Base-by-base conservation (phyloP, 2,113 vertebrate genomes). In the Sapajus apella region DNA sequence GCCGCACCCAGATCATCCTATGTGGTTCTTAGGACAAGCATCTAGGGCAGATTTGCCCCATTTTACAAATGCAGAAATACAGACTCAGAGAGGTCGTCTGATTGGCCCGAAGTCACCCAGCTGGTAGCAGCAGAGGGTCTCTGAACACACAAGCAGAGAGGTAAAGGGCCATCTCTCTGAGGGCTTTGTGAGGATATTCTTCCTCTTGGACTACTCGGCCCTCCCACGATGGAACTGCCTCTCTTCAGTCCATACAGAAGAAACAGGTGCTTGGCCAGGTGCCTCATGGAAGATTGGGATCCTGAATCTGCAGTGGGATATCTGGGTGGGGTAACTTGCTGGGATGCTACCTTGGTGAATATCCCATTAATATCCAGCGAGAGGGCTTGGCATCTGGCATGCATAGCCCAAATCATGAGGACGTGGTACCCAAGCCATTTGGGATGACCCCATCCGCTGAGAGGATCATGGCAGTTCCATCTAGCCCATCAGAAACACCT, bases 391-490 rank as follows among this genome's bases (percentile, higher is more conserved):
- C 32, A 35, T 43, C 0, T 4, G 45, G 70, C 13, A 43, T 8
- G 0, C 37, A 0, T 9, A 27, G 23, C 85, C 87, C 35, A 45
- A 30, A 72, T 47, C 25, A 5, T 2, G 5, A 43, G 32, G 23
- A 35, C 77, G 2, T 3, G 10, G 32, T 2, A 1, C 20, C 14
- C 27, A 1, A 18, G n/a, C 76, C 95, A 47, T 35, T 35, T 17
- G 5, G 13, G 10, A 23, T 37, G 30, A 2, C 35, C 55, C 37
- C 12, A 0, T 37, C 30, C 8, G 0, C 72, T 2, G 4, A 45
- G 50, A 82, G 61, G 86, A 47, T 47, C 16, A 0, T 14, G 8
- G 55, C 37, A 25, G 30, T 6, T 83, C 43, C 47, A 8, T 37
- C 47, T 45, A 77, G 47, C 8, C 37, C 61, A 16, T 73, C 75